phyloP scores from a whole-genome alignment of 2,113 vertebrate species.

The Sinocyclocheilus rhinocerous region DNA sequence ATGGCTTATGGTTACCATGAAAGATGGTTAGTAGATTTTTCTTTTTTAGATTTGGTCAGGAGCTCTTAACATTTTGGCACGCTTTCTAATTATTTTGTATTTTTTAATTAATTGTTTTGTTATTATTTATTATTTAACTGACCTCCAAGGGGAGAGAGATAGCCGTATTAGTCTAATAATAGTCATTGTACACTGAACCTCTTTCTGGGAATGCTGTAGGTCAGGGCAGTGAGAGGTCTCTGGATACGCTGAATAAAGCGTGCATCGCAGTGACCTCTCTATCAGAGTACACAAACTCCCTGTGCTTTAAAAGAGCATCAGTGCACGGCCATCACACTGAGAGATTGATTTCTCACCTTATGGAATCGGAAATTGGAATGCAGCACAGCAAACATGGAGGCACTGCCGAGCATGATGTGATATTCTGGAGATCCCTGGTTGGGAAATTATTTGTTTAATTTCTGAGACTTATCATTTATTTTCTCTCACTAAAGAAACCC shows the following conservation, averaged over 20 bases:
- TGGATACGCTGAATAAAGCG: slow-evolving; percentile 53
- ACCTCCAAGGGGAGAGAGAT: slow-evolving; percentile 84
- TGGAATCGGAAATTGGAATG: slow-evolving; percentile 19
- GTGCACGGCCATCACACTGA: slow-evolving; percentile 33
- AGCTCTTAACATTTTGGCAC: no score
- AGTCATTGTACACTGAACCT: slow-evolving; percentile 77
- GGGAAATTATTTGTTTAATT: slow-evolving; percentile 39
- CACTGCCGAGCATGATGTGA: not conserved
- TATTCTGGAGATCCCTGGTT: not conserved
- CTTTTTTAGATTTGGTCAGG: no score
- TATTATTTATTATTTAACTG: slow-evolving; percentile 61
- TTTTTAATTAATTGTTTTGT: no score
- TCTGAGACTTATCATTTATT: slow-evolving; percentile 16
- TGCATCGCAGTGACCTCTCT: slow-evolving; percentile 54
- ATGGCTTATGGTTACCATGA: slow-evolving; percentile 57
- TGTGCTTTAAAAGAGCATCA: slow-evolving; percentile 50
- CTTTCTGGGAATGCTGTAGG: slow-evolving; percentile 87
- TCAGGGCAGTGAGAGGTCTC: slow-evolving; percentile 76
- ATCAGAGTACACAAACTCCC: slow-evolving; percentile 37
- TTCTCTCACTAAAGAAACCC: slow-evolving; percentile 33
- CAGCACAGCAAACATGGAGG: slow-evolving; percentile 40
- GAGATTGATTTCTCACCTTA: slow-evolving; percentile 49
- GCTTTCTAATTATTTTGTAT: no score
- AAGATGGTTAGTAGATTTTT: no score
- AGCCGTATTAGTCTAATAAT: slow-evolving; percentile 81